Base-by-base conservation (phyloP, 2,888 invertebrate genomes). In the Amphipoea oculea region DNA sequence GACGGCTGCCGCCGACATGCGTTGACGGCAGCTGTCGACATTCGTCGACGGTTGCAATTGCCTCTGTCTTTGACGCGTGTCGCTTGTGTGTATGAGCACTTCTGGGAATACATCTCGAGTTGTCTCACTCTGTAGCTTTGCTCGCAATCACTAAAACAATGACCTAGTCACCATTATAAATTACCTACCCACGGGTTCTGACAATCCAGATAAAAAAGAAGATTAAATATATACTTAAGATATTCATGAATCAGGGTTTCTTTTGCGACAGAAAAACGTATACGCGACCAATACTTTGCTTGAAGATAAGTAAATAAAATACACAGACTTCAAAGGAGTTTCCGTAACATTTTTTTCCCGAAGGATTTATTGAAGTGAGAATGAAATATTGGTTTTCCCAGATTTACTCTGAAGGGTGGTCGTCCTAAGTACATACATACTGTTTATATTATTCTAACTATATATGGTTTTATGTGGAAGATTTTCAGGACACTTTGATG, bases 301-400 rank as follows among this genome's bases (percentile, higher is more conserved):
- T n/a, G 14, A 42, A 67, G 62, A 73, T 74, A 54, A 54, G n/a
- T 60, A 86, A 86, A 86, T 79, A 84, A 79, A 77, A 67, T 73
- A 76, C 62, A 79, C 48, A 68, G 60, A 60, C 71, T 74, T 79
- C 66, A 73, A 87, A 87, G 57, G 54, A 77, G 63, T 63, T 40
- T 74, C n/a, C 51, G 40, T 63, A 14, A 78, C 51, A 65, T 67
- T 76, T 84, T 48, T 74, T 75, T 63, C 36, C 20, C 76, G 40
- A 79, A 9, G 36, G 87, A 75, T 81, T 87, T 76, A 81, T 74
- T 84, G 85, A 66, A 68, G 81, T 75, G 68, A 57, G 76, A 72
- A 87, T 76, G 70, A 84, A 87, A 84, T 86, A 78, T 86, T 78
- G 69, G 73, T 76, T 84, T 73, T 76, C 4, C 54, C 68, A 67